These are phyloP conservation scores for Cheilosia variabilis DNA, from an alignment of 2,888 invertebrate species.

Conservation along the genomic window DNA sequence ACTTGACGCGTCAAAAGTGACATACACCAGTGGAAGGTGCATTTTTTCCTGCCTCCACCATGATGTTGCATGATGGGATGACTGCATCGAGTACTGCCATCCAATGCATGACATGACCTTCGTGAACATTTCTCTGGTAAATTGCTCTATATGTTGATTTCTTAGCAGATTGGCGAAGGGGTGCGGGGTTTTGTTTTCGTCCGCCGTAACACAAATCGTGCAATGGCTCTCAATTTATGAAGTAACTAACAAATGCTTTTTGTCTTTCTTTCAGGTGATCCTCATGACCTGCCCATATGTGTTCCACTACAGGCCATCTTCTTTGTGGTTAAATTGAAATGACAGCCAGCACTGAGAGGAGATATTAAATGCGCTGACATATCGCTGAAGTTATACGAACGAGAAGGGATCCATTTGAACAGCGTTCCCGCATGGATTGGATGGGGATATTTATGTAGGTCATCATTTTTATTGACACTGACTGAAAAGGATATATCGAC, in stretches of 20 bases:
- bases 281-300: constrained; percentile 76
- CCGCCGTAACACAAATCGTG: constrained; percentile 56
- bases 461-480: constrained; percentile 61
- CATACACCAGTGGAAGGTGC: constrained; percentile 43
- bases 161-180: neutral
- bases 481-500: constrained; percentile 41
- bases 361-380: constrained; percentile 54
- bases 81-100: constrained; percentile 4
- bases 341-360: constrained; percentile 55
- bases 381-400: neutral
- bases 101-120: constrained; percentile 63
- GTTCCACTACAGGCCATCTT: constrained; percentile 36
- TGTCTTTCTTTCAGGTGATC: constrained; percentile 70
- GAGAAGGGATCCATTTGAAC: constrained; percentile 24
- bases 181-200: neutral
- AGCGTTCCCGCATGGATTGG: constrained; percentile 62
- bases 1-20: constrained; percentile 75
- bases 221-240: constrained; percentile 50
- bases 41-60: constrained; percentile 7
- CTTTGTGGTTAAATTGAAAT: constrained; percentile 60
- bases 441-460: constrained; percentile 56
- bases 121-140: constrained; percentile 65
- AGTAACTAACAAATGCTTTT: constrained; percentile 36
- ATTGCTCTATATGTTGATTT: constrained; percentile 71
- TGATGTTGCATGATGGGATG: constrained; percentile 24